Evolutionary conservation across 2,797 vertebrate genomes (phyloP).

Genomic region (Carapus acus): DNA sequence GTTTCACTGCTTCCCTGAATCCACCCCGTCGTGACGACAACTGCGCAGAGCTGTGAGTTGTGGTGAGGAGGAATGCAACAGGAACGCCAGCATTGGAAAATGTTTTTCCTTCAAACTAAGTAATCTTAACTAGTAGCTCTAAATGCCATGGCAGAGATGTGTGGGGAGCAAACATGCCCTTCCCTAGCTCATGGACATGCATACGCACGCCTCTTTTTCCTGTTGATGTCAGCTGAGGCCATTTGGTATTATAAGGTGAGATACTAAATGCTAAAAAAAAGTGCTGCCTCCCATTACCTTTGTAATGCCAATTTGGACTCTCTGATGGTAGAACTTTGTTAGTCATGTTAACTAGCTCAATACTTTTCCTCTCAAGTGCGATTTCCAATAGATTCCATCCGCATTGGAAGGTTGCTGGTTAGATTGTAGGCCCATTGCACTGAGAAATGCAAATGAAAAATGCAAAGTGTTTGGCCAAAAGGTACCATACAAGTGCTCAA

Average conservation of each 20-base stretch:
- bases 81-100: no score
- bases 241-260: not conserved
- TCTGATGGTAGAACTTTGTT: constrained; percentile 18
- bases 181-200: constrained; percentile 9
- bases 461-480: no score
- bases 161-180: constrained; percentile 36
- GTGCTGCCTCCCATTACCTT: no score
- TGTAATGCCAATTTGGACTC: not conserved
- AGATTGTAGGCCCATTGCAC: no score
- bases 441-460: no score
- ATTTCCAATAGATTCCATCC: not conserved
- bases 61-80: constrained; percentile 49
- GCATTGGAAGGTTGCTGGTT: no score
- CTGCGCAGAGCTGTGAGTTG: constrained; percentile 29
- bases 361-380: not conserved
- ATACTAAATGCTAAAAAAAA: no score
- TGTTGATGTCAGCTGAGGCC: constrained; percentile 12
- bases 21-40: constrained; percentile 28
- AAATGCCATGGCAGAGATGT: constrained; percentile 22
- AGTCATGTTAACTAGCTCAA: constrained; percentile 24
- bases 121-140: no score
- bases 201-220: constrained; percentile 1
- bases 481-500: no score
- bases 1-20: constrained; percentile 56
- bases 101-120: no score